Conservation (phyloP, 2,888 invertebrate species). For the Melanophora roralis region DNA sequence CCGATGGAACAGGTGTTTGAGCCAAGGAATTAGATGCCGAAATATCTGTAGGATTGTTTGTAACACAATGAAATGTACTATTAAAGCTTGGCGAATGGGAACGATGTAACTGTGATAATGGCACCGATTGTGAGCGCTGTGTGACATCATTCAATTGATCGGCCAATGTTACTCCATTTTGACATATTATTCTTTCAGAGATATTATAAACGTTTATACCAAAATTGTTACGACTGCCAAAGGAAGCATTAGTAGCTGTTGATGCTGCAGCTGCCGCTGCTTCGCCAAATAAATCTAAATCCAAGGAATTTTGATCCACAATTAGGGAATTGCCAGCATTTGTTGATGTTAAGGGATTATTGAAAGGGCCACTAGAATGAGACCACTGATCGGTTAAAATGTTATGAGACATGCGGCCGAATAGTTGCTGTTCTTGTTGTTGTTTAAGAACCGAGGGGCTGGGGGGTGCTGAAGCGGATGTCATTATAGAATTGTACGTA, state of each 20-base stretch:
- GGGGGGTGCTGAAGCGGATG: slow-evolving; percentile 81
- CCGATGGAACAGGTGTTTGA: slow-evolving; percentile 84
- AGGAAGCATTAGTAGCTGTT: slow-evolving; percentile 31
- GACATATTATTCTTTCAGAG: slow-evolving; percentile 20
- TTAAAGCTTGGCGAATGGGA: slow-evolving; percentile 72
- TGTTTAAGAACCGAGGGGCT: slow-evolving; percentile 79
- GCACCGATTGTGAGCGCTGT: slow-evolving; percentile 87
- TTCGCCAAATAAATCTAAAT: slow-evolving; percentile 71
- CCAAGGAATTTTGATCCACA: slow-evolving; percentile 73
- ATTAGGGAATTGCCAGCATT: slow-evolving; percentile 58
- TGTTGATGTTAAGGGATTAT: slow-evolving; percentile 49
- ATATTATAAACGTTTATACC: neutral
- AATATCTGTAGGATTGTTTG: slow-evolving; percentile 45
- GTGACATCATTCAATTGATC: slow-evolving; percentile 57
- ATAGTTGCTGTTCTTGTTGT: slow-evolving; percentile 63
- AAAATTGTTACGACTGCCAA: slow-evolving; percentile 60
- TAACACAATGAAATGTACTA: slow-evolving; percentile 63
- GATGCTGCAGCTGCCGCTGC: slow-evolving; percentile 47
- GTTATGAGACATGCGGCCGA: slow-evolving; percentile 45
- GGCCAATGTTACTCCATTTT: slow-evolving; percentile 24
- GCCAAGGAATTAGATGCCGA: slow-evolving; percentile 83
- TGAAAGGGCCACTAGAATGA: slow-evolving; percentile 29
- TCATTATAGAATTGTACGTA: slow-evolving; percentile 70
- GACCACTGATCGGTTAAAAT: slow-evolving; percentile 53
- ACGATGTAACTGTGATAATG: slow-evolving; percentile 78